phyloP scores from a whole-genome alignment of 2,113 vertebrate genomes.

The Sphaerodactylus townsendi region DNA sequence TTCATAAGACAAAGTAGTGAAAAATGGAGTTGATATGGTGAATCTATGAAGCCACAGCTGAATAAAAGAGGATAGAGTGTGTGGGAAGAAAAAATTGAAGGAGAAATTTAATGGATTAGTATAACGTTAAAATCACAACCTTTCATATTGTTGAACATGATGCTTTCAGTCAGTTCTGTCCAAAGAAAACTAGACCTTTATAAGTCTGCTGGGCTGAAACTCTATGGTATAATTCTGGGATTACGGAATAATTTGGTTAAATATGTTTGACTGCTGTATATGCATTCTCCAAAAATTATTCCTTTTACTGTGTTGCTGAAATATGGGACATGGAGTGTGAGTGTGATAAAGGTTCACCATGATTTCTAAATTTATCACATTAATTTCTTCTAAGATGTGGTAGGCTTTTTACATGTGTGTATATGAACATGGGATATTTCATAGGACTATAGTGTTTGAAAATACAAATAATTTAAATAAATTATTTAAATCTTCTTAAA shows the following conservation, averaged over 20 bases:
- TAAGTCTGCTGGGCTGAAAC: too few relatives aligned
- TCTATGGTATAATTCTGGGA: too few relatives aligned
- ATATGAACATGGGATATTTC: too few relatives aligned
- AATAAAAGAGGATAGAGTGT: background rate
- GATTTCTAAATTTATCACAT: background rate
- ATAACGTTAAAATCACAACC: background rate
- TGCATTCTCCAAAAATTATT: background rate
- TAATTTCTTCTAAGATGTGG: too few relatives aligned
- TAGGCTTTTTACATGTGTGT: too few relatives aligned
- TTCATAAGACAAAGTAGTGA: too few relatives aligned
- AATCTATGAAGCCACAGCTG: background rate
- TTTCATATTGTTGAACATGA: background rate
- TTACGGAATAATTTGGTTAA: background rate
- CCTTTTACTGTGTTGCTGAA: background rate
- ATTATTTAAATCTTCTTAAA: too few relatives aligned
- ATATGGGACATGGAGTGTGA: background rate
- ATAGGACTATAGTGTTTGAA: too few relatives aligned
- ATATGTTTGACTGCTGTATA: background rate
- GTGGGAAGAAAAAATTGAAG: background rate
- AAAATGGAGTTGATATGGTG: background rate
- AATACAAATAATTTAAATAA: too few relatives aligned
- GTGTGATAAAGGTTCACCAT: background rate
- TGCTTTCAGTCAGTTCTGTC: background rate
- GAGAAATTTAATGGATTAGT: too few relatives aligned
- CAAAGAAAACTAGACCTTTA: too few relatives aligned